Evolutionary conservation across 2,113 vertebrate genomes (phyloP), one percentile per base, ranked within the genome.

Genomic region (Cichladusa arquata): DNA sequence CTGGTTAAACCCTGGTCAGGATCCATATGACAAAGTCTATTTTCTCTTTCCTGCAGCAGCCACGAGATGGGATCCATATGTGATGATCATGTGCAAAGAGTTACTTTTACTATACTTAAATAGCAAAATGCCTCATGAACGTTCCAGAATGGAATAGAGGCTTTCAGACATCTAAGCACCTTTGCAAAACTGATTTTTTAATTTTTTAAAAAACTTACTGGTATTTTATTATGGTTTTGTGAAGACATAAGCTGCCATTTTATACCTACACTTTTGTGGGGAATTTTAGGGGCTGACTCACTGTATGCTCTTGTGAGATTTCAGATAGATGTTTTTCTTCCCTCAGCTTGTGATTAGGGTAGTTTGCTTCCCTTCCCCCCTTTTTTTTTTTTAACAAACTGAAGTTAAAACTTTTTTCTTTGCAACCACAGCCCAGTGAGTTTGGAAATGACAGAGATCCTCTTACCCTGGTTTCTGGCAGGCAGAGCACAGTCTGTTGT

Each of bases 61-160:
- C 66, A 23, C 1, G 2, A 81, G 86, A 88, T 87, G 76, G 85
- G 31, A 83, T 70, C 90, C 82, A 61, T 81, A 84, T 93, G 93
- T 58, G 50, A 36, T 38, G 62, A 26, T 34, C 53, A 14, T 38
- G 29, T 85, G 92, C 90, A 87, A 81, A 36, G 48, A 89, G 26
- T 91, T 88, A 86, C 64, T 86, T 82, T 51, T 92, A 11, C 51
- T 61, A 10, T 17, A 22, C 69, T 81, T 86, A 66, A 88, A 73
- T 45, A 93, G 64, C 40, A 91, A 79, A 94, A 69, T 44, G 38
- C 58, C 76, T 90, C 67, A 67, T 88, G 95, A 93, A 74, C 79
- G 74, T 94, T 92, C 76, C 85, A 88, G 79, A 50, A 29, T 36
- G 58, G 66, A 80, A 48, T 4, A 66, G 66, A 76, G 66, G 25